phyloP scores from a whole-genome alignment of 2,888 invertebrate genomes.

The Drosophila austrosaltans region DNA sequence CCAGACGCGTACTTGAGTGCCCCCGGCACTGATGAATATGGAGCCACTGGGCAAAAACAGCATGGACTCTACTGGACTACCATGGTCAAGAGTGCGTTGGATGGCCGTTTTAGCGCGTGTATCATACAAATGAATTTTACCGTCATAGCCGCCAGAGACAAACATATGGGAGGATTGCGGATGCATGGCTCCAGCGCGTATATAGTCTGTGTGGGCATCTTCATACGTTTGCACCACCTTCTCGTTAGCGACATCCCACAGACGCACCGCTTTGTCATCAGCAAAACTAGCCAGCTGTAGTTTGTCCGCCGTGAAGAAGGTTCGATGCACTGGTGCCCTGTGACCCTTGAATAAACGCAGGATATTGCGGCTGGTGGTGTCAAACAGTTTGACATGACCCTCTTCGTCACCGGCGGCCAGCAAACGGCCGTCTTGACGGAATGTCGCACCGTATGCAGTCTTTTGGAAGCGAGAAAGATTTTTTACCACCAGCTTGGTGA shows the following conservation, averaged over 20 bases:
- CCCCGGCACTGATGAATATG: constrained; percentile 95
- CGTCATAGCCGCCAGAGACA: constrained; percentile 95
- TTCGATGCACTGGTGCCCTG: constrained; percentile 90
- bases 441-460: constrained; percentile 93
- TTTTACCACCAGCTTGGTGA: constrained; percentile 91
- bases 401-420: constrained; percentile 96
- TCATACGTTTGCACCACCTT: constrained; percentile 87
- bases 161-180: constrained; percentile 90
- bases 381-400: constrained; percentile 93
- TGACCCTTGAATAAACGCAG: constrained; percentile 94
- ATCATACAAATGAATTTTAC: constrained; percentile 94
- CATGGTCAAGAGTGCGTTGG: constrained; percentile 90
- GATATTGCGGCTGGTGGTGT: constrained; percentile 91
- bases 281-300: constrained; percentile 93
- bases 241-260: constrained; percentile 97
- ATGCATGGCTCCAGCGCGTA: constrained; percentile 92
- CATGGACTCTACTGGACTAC: constrained; percentile 94
- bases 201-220: constrained; percentile 90
- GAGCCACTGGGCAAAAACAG: constrained; percentile 95
- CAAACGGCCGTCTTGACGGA: constrained; percentile 92
- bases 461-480: constrained; percentile 93
- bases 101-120: constrained; percentile 87
- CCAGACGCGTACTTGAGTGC: constrained; percentile 96
- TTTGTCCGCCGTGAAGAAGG: constrained; percentile 91
- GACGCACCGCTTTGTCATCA: constrained; percentile 92